These are phyloP conservation scores for Sclerodermus sp. DNA, from an alignment of 2,888 invertebrate species.

Conservation along the genomic window DNA sequence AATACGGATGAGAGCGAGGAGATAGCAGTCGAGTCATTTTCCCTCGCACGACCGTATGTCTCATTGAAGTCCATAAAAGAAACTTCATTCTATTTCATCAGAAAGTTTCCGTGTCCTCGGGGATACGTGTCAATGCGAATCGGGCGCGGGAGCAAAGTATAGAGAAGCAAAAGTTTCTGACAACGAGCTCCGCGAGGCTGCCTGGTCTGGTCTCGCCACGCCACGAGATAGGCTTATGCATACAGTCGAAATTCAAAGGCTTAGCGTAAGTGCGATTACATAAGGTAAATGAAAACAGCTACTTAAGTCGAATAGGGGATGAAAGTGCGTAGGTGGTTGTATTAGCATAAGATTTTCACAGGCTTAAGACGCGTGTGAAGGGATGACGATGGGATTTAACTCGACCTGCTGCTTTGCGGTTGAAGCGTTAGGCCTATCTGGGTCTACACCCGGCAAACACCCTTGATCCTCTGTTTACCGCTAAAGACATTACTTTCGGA, in stretches of 20 bases:
- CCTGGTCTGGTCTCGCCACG: too few species aligned
- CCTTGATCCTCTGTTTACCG: not conserved
- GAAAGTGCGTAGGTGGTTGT: slow-evolving; percentile 8
- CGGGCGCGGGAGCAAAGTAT: too few species aligned
- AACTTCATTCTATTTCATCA: too few species aligned
- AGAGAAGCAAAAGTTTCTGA: too few species aligned
- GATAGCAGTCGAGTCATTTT: too few species aligned
- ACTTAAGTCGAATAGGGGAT: slow-evolving; percentile 8
- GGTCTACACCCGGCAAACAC: not conserved
- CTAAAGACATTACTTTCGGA: not conserved
- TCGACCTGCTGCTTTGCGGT: not conserved
- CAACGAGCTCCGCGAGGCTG: too few species aligned
- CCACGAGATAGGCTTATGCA: too few species aligned
- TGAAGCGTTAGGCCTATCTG: not conserved
- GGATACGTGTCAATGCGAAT: slow-evolving; percentile 13
- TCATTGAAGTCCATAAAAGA: too few species aligned
- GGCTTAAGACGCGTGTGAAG: slow-evolving; percentile 2
- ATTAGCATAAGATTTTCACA: slow-evolving; percentile 13
- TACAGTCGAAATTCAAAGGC: not conserved
- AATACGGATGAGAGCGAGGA: too few species aligned
- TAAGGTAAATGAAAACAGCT: slow-evolving; percentile 8
- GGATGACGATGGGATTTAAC: slow-evolving; percentile 6
- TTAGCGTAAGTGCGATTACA: slow-evolving; percentile 5
- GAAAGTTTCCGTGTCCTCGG: too few species aligned
- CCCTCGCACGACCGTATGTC: too few species aligned